Base-by-base conservation (phyloP, 2,797 vertebrate genomes). In the Characodon lateralis region DNA sequence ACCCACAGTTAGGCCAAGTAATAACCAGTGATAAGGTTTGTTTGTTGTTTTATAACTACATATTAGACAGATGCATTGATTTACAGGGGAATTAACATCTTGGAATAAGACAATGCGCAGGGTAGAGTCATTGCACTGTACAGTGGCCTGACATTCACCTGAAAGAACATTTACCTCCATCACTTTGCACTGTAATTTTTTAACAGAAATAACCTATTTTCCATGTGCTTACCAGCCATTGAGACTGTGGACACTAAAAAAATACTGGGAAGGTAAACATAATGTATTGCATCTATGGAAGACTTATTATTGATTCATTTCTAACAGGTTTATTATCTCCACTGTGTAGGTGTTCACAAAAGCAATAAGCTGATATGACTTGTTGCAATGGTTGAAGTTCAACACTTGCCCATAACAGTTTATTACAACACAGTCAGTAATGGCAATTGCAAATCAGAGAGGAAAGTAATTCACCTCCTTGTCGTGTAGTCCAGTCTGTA, bases 1-100 rank as follows among this genome's bases (percentile, higher is more conserved):
- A 74, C 48, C 43, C 43, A 63, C 76, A 56, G 50, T 76, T 46
- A 56, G 73, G 59, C 70, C 74, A 73, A 14, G 9, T 77, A 77
- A 84, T 82, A 56, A 88, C 76, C 77, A 61, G 76, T 78, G 76
- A 83, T 83, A 80, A 53, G 72, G 41, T 58, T 59, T 2, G 12
- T 74, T 59, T 73, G 63, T 71, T 50, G 69, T 73, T 69, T 66
- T 72, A 79, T 85, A 80, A 74, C 80, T 79, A 72, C 77, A 76
- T 84, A 85, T 84, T 76, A 78, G 20, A 16, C 63, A 55, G 5
- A 0, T 75, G 77, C 74, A 61, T 12, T 55, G 43, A 83, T 72
- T 81, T 43, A 72, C 68, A 6, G 5, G 20, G 18, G 46, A 28
- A 73, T 77, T 13, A 76, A 77, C 41, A 70, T 53, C 76, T 51